Base-by-base conservation (phyloP, 1,140 invertebrate species). In the Gonatopus flavifemur region DNA sequence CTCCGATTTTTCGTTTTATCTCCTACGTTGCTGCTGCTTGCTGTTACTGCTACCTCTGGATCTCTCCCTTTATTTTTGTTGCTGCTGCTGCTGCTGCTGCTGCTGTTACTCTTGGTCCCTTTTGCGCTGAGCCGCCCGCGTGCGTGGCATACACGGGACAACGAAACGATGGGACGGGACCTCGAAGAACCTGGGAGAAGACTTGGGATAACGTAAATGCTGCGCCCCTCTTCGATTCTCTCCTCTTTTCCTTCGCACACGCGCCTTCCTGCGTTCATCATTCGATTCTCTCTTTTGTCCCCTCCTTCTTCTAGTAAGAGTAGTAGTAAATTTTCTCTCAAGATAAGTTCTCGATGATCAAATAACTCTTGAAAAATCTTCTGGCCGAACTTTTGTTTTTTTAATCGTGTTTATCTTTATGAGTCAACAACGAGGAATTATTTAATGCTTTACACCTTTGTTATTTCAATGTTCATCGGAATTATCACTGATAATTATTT, bases 91-190 rank as follows among this genome's bases (percentile, higher is more conserved):
- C 50, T 49, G 37, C 50, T 57, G 22, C 51, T 46, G 37, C 43
- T 52, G 48, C 42, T 33, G 19, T 38, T 39, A 28, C 39, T 37
- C 37, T 35, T 25, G 48, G 59, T 41, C 49, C 56, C 71, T 73
- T 74, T 72, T 74, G 57, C 67, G 67, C 63, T 59, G 52, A 63
- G 69, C 72, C 69, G 66, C 68, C 64, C 69, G n/a, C n/a, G n/a
- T 64, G 67, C 68, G 68, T 72, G 67, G 67, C 62, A 59, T 59
- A 54, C 61, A 58, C 51, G 44, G 47, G 55, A 44, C 49, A 62
- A 62, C 62, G 60, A 57, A 45, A 48, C 51, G 49, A 60, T 48
- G 52, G 54, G 55, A 62, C 50, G 31, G 58, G 52, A 67, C 54
- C 42, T 46, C 38, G 53, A 54, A 50, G 56, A 41, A 22, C 38